Evolutionary conservation across 2,113 vertebrate species (phyloP), one percentile per base, ranked within the genome.

Genomic region (Progne subis): DNA sequence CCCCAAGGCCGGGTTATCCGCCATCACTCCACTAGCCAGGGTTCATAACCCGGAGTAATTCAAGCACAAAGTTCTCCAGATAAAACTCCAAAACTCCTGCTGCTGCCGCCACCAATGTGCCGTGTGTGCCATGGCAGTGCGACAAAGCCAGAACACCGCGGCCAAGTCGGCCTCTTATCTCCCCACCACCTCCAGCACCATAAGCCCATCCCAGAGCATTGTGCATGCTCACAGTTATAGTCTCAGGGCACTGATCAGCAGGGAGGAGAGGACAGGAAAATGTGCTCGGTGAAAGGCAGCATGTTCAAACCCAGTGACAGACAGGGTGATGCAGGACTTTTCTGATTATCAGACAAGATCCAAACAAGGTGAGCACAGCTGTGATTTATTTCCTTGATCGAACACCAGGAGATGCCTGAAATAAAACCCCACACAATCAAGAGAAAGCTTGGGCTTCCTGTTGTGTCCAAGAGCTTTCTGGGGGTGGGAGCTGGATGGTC

Each of bases 71-170:
- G 89, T 91, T 88, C 88, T 84, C 72, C 76, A 88, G 63, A n/a
- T 6, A 5, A 39, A 63, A 68, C 34, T 88, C 53, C 29, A 34
- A 23, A 82, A 61, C 49, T 65, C 8, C 46, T 78, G 20, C 28
- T 39, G 61, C 67, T 10, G 0, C 31, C 0, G 0, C 60, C 46
- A 26, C 55, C 14, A 3, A 25, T 7, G 18, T 28, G 53, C 67
- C 0, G 0, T 41, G 1, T 41, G 2, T 41, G 64, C 41, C 1
- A 0, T 0, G 3, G 44, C 1, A 1, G 46, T 12, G 32, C 0
- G 1, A 90, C 71, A 29, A 63, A 82, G 49, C n/a, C 0, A 0
- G 65, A 60, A 34, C 19, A 41, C 57, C 0, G 0, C 1, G 1
- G 67, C 78, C 67, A 50, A 65, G 43, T 15, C 34, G 59, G 21